A percentile compares a stretch with the other conserved stretches of the same genome.
These are phyloP conservation scores for Zygaena filipendulae DNA, from an alignment of 2,888 invertebrate species.

Conservation along the genomic window DNA sequence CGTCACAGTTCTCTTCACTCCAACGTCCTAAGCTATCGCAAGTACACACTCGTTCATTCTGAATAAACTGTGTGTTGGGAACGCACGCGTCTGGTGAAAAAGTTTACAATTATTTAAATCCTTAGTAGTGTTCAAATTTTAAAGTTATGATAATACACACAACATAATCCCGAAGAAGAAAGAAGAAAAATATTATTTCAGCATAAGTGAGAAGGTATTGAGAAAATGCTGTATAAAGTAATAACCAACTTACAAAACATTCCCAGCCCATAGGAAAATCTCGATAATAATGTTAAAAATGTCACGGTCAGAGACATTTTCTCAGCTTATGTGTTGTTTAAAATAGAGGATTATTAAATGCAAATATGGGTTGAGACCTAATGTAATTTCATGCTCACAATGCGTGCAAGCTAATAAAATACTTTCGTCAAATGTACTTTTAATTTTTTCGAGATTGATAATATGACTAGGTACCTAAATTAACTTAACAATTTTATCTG, in stretches of 20 bases:
- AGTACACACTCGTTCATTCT: constrained; percentile 36
- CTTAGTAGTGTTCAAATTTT: too few species aligned
- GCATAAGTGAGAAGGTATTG: constrained; percentile 3
- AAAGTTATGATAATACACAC: constrained; percentile 5
- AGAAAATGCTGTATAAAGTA: constrained; percentile 4
- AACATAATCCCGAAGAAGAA: too few species aligned
- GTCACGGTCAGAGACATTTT: constrained; percentile 34
- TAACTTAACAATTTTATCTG: too few species aligned
- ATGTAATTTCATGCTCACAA: constrained; percentile 26
- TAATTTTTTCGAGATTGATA: too few species aligned
- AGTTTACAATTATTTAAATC: too few species aligned
- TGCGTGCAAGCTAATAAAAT: constrained; percentile 22
- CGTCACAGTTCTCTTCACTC: constrained; percentile 33
- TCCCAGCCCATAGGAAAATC: constrained; percentile 21
- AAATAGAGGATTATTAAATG: too few species aligned
- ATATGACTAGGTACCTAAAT: too few species aligned
- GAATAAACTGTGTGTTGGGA: constrained; percentile 39
- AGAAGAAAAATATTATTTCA: constrained; percentile 1
- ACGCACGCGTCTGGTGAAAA: constrained; percentile 34
- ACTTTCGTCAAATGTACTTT: constrained; percentile 20
- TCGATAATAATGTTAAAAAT: constrained; percentile 30
- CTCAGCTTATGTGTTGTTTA: too few species aligned
- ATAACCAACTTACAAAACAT: constrained; percentile 31
- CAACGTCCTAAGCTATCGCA: constrained; percentile 39
- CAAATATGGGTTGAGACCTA: too few species aligned